Base-by-base conservation (phyloP, 2,888 invertebrate species). In the Saturnia japonica region DNA sequence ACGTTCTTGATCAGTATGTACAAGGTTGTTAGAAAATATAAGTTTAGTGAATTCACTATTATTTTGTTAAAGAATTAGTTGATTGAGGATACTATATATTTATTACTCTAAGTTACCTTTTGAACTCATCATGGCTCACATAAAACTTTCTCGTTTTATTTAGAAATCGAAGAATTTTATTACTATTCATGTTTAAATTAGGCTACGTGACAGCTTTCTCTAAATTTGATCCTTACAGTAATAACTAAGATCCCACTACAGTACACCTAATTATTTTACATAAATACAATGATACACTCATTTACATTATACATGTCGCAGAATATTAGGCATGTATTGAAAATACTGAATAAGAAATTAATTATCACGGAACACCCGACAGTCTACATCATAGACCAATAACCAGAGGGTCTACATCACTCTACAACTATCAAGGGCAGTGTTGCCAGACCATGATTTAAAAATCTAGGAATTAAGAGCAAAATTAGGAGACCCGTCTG, bases 111-210 rank as follows among this genome's bases (percentile, higher is more conserved):
- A 74, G 76, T 82, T 80, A 88, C 88, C 85, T 81, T 57, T 69
- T 70, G 69, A 73, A 70, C 51, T 75, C 75, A 64, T 76, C 75
- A 71, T 77, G 76, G 51, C 74, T 74, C 42, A 68, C 72, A 72
- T 73, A 74, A 54, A 82, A 68, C 45, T 79, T 77, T 62, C 76
- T 80, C n/a, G 79, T 77, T 77, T 75, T 83, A 75, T 73, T 78
- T 28, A 84, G 19, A 72, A 84, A 70, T 64, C 82, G 77, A 70
- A 82, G 69, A 73, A 87, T 77, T 74, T 76, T 80, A 70, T 82
- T 78, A 68, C 76, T 79, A 80, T 84, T 87, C 88, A 88, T 88
- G 70, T 79, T 85, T 68, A 70, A 54, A 43, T 72, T 73, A 70
- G 57, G 72, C 71, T 75, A 74, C 72, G 74, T 70, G 76, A 64